These are phyloP conservation scores for Notoglanidium macrostoma DNA, from an alignment of 2,797 vertebrate genomes.

Conservation along the genomic window DNA sequence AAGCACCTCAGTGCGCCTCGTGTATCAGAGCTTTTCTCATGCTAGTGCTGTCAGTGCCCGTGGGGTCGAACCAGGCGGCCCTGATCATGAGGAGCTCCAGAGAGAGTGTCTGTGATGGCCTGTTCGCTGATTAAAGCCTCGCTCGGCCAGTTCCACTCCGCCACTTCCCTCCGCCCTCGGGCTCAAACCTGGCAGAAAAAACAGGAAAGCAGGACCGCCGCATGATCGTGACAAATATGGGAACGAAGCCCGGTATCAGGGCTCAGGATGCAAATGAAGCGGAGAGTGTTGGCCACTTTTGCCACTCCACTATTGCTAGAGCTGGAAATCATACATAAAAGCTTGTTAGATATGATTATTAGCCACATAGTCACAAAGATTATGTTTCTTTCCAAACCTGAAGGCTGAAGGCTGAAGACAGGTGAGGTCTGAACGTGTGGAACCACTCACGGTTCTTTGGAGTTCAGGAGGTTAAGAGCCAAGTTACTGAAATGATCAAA, in stretches of 20 bases:
- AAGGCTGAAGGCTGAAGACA: background rate
- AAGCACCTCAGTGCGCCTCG: slow-evolving; percentile 34
- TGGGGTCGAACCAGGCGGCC: slow-evolving; percentile 39
- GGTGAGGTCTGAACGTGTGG: background rate
- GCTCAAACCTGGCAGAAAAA: slow-evolving; percentile 42
- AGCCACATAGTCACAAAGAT: background rate
- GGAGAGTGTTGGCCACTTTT: background rate
- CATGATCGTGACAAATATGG: slow-evolving; percentile 35
- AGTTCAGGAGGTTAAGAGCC: background rate
- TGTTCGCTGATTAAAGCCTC: slow-evolving; percentile 56
- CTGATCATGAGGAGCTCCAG: slow-evolving; percentile 52
- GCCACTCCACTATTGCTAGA: background rate
- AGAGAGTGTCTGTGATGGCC: slow-evolving; percentile 45
- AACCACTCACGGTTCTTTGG: background rate
- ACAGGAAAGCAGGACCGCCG: slow-evolving; percentile 34
- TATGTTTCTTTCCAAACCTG: background rate
- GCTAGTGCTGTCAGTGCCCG: slow-evolving; percentile 42
- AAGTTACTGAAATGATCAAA: background rate
- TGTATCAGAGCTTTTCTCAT: slow-evolving; percentile 46
- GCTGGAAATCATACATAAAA: background rate
- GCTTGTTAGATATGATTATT: background rate
- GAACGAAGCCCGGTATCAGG: slow-evolving; percentile 1
- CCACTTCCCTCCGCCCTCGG: slow-evolving; percentile 44
- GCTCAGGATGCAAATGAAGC: background rate
- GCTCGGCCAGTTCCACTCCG: slow-evolving; percentile 39